Conservation (phyloP, 2,888 invertebrate species). For the Petrophora chlorosata region DNA sequence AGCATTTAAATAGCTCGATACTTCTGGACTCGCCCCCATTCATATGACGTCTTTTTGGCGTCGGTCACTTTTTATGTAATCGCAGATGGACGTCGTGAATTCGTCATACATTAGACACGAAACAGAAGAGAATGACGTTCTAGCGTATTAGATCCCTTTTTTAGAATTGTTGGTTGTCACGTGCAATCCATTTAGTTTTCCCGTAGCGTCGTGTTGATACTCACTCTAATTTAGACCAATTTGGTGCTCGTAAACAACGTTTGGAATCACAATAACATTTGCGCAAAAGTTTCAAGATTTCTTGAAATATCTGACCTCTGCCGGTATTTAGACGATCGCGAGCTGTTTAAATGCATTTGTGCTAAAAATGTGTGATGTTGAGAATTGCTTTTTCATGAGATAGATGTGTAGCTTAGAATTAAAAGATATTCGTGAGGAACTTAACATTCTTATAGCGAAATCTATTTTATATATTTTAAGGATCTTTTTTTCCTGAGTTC, state of each 20-base stretch:
- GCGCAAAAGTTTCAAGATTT: conserved; percentile 10
- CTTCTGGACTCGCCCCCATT: conserved; percentile 18
- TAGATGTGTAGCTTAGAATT: too few species aligned
- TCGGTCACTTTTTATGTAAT: conserved; percentile 21
- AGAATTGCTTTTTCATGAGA: neutral
- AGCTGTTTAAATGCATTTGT: conserved; percentile 9
- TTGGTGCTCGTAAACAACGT: conserved; percentile 35
- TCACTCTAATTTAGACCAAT: conserved; percentile 56
- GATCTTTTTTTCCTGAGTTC: neutral
- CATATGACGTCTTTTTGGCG: conserved; percentile 20
- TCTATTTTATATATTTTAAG: too few species aligned
- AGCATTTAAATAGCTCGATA: conserved; percentile 6
- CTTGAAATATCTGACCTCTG: conserved; percentile 26
- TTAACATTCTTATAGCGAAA: too few species aligned
- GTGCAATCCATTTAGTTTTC: conserved; percentile 49
- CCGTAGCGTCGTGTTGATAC: conserved; percentile 41
- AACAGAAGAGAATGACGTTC: conserved; percentile 5
- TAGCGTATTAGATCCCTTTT: neutral
- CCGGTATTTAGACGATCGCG: conserved; percentile 5
- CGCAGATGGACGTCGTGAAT: conserved; percentile 12
- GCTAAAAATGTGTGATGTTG: neutral
- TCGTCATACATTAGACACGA: conserved; percentile 15
- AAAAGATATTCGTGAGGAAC: too few species aligned
- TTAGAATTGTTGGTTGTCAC: conserved; percentile 31
- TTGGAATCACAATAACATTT: conserved; percentile 15